Base-by-base conservation (phyloP, 1,140 invertebrate species). In the Lanistes nyassanus region DNA sequence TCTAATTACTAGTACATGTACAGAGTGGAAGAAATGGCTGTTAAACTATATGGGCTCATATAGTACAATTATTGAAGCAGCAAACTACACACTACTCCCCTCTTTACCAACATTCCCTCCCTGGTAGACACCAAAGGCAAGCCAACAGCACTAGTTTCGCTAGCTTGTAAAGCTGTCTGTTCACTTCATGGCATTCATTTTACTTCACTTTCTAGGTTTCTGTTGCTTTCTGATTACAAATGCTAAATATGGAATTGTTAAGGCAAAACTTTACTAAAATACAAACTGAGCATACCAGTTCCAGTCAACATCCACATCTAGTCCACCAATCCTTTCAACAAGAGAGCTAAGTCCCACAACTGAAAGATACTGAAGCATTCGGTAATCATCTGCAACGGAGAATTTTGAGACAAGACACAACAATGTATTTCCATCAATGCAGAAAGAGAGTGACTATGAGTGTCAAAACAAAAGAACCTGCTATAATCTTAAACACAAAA, bases 221-320 rank as follows among this genome's bases (percentile, higher is more conserved):
- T 23, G 13, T 64, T 26, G 11, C 29, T n/a, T 11, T 31, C 31
- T 13, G 11, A 26, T 64, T 31, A 16, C 21, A 16, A 64, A 31
- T 11, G 29, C 13, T 29, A 64, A 11, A 64, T 11, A 64, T 64
- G 11, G 26, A 23, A 42, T 3, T 31, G 62, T 26, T 7, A 34
- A 0, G 29, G 19, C 29, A 13, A 68, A 29, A 37, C 13, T n/a
- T 60, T n/a, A 37, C 4, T n/a, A 68, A 37, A 56, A 23, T 13
- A 21, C 34, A 34, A 58, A 16, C n/a, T 51, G n/a, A 29, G 7
- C 80, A 82, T 83, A 92, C 92, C 92, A 92, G 83, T 91, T 91
- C 90, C 90, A 92, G 55, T 90, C 87, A 16, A 89, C 84, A 31
- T 86, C 77, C 3, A 80, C 78, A 84, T 92, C 90, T 34, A 93